Evolutionary conservation across 2,113 vertebrate species (phyloP), one percentile per base, ranked within the genome.

Genomic region (Chloropsis cyanopogon): DNA sequence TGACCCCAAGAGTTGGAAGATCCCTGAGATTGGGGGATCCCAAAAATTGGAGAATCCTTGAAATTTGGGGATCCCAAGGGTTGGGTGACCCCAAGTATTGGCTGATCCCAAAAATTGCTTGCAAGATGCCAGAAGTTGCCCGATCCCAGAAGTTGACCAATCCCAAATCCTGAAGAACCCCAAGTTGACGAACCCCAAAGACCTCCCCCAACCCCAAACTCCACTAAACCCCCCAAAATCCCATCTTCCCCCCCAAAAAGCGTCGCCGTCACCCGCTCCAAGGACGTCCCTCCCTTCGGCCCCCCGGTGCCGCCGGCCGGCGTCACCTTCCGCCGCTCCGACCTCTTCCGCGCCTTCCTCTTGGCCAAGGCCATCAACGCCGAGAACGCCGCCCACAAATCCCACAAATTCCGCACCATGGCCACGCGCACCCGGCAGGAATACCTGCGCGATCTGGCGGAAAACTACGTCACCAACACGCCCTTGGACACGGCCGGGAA

Each of bases 391-490:
- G 99, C 99, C 0, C 99, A 99, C 98, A 99, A 99, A 82, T 99
- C 99, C 0, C 98, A 98, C 86, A 99, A 99, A 69, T 99, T 99
- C 95, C 99, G 98, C 95, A 97, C 99, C 71, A 99, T 99, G 99
- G 99, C 99, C 18, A 99, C 99, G 0, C 97, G 99, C 3, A 99
- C 99, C 0, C 98, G 99, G 3, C 99, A 98, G 91, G 99, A 99
- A 33, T 99, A 99, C 94, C 97, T 99, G 35, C 98, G 98, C 5
- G 99, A 99, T 66, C 75, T 99, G 93, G 99, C 99, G 0, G 99
- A 99, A 41, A 99, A 99, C 94, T 99, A 97, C n/a, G 94, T 98
- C 93, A 98, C 98, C 97, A 98, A 92, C 97, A 99, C 99, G 0
- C 98, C 98, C 2, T 92, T 99, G 0, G 99, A 99, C 86, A 98